Percentiles rank a stretch among this genome's conserved stretches.
phyloP scores from a whole-genome alignment of 64 coral and sea anemone species.

The Exaiptasia diaphana region DNA sequence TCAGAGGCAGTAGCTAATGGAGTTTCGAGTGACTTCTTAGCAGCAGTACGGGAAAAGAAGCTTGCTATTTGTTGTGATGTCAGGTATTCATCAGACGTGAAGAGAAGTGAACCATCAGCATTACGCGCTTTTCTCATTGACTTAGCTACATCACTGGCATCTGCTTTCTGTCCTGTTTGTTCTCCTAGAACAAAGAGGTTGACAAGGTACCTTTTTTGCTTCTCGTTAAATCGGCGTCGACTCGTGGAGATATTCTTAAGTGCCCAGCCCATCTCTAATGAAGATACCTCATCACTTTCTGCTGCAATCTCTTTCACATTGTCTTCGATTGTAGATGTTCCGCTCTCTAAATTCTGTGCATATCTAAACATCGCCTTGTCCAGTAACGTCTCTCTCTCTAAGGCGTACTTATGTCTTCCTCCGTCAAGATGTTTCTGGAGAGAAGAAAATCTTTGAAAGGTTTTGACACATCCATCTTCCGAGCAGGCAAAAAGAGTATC shows the following conservation, averaged over 20 bases:
- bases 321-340: background rate
- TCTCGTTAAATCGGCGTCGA: background rate
- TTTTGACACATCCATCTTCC: conserved; percentile 59
- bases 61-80: conserved; percentile 18
- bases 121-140: conserved; percentile 14
- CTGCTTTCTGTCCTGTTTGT: conserved; percentile 11
- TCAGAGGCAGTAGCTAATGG: background rate
- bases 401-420: background rate
- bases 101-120: conserved; percentile 13
- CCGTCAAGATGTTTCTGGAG: conserved; percentile 39
- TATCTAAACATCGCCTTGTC: conserved; percentile 35
- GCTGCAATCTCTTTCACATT: background rate
- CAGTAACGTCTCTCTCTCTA: conserved; percentile 36
- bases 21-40: conserved; percentile 1
- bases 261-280: conserved; percentile 27
- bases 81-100: conserved; percentile 24
- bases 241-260: background rate
- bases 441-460: conserved; percentile 51
- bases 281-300: background rate
- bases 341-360: conserved; percentile 7
- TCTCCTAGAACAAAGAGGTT: background rate
- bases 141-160: conserved; percentile 9
- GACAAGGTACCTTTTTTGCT: conserved; percentile 17
- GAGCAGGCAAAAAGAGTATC: conserved; percentile 44
- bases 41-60: conserved; percentile 33